Percentiles rank a stretch among this genome's conserved stretches.
These are phyloP conservation scores for Anoplopoma fimbria DNA, from an alignment of 2,113 vertebrate species.

Conservation along the genomic window DNA sequence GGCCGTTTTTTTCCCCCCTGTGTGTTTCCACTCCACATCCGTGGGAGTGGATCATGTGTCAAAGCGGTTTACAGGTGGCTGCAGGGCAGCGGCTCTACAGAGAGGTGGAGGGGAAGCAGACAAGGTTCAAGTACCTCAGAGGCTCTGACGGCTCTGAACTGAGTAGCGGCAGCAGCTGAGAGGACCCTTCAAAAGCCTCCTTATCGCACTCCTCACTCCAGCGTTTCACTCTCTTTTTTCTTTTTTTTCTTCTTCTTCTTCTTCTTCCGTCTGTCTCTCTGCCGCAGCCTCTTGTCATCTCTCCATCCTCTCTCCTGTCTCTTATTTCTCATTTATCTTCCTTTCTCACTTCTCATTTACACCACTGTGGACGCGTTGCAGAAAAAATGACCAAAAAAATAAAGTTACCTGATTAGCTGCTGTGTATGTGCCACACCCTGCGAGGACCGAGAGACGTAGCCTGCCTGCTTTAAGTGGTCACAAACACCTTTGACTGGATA, in stretches of 20 bases:
- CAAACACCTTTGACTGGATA: neutral
- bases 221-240: conserved; percentile 37
- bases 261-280: conserved; percentile 21
- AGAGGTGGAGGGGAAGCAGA: conserved; percentile 69
- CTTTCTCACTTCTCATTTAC: conserved; percentile 5
- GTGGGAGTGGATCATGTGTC: conserved; percentile 83
- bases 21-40: conserved; percentile 74
- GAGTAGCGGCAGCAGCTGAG: conserved; percentile 64
- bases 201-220: conserved; percentile 59
- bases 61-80: conserved; percentile 82
- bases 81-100: conserved; percentile 73
- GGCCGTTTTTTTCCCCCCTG: neutral
- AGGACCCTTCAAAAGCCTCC: conserved; percentile 72
- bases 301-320: conserved; percentile 27
- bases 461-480: neutral
- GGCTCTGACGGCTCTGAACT: conserved; percentile 64
- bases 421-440: neutral
- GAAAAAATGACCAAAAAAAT: neutral
- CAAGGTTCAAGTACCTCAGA: conserved; percentile 75
- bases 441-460: neutral
- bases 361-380: neutral
- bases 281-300: conserved; percentile 45
- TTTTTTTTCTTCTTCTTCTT: conserved; percentile 12
- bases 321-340: conserved; percentile 15
- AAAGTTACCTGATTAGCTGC: neutral